Evolutionary conservation across 2,888 invertebrate genomes (phyloP), one percentile per base, ranked within the genome.

Genomic region (Ecliptopera silaceata): DNA sequence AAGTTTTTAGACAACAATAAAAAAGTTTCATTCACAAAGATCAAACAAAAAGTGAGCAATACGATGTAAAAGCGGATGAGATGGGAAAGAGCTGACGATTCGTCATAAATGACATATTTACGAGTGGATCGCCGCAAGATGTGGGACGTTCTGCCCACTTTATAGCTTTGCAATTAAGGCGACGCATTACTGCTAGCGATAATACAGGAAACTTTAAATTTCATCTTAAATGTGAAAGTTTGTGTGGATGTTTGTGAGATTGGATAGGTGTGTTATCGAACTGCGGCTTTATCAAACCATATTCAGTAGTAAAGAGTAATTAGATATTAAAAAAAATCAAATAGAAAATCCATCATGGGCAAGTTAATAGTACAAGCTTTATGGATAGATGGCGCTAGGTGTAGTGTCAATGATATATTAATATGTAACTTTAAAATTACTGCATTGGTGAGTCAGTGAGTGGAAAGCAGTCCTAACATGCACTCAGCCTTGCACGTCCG

Each of bases 21-120:
- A 31, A 10, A 10, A 11, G 31, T 31, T 10, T 5, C 13, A 34
- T 13, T 15, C 10, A 39, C n/a, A 12, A 12, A 43, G 43, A 43
- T 29, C 15, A 43, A 26, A 26, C 13, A 13, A 26, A 22, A 26
- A 42, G 13, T 42, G 18, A 5, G 12, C 22, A 22, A 22, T 15
- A 26, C 8, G 42, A 2, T 3, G 22, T 26, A 20, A 41, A 32
- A 8, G 13, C 22, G 12, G 22, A n/a, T 12, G 32, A 18, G 36
- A 46, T 46, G 20, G 36, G 17, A 48, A 29, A 10, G 11, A 32
- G 32, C 15, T 71, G 73, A 73, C 74, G 74, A 80, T 78, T 72
- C 75, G 74, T 79, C 79, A 78, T 70, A 34, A 20, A 54, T 58
- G 79, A 77, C 72, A 64, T 65, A 26, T 79, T 79, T 72, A 77